phyloP scores from a whole-genome alignment of 2,797 vertebrate species.

The Halcyon chelicuti region DNA sequence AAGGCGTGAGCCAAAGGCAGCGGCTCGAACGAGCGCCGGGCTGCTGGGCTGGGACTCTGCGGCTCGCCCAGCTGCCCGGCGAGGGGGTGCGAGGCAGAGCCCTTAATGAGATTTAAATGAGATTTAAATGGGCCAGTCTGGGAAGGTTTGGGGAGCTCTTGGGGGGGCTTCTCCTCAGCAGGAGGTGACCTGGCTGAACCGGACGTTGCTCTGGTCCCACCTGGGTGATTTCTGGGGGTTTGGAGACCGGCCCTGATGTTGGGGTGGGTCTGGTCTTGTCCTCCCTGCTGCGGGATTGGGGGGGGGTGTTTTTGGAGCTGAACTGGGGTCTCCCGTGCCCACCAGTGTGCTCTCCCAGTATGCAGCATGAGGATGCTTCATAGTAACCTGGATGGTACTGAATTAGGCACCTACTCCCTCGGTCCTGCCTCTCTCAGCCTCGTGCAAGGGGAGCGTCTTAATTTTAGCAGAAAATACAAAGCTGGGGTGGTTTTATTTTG shows the following conservation, averaged over 20 bases:
- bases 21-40: fast-evolving
- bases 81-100: background rate
- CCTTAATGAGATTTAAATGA: background rate
- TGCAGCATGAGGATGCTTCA: fast-evolving
- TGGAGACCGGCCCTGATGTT: fast-evolving
- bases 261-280: fast-evolving
- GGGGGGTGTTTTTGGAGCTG: background rate
- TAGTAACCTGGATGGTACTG: background rate
- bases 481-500: background rate
- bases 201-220: background rate
- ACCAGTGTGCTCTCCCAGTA: background rate
- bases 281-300: background rate
- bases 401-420: fast-evolving
- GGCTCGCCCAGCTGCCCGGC: background rate
- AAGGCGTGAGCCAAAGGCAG: background rate
- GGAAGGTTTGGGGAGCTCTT: background rate
- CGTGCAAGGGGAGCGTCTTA: fast-evolving
- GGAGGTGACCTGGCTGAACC: background rate
- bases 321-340: fast-evolving
- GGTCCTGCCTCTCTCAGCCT: background rate
- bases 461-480: background rate
- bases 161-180: background rate
- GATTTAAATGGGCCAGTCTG: background rate
- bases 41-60: background rate
- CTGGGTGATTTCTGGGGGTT: fast-evolving